These are phyloP conservation scores for Cephus nigrinus DNA, from an alignment of 2,888 invertebrate species.

Conservation along the genomic window DNA sequence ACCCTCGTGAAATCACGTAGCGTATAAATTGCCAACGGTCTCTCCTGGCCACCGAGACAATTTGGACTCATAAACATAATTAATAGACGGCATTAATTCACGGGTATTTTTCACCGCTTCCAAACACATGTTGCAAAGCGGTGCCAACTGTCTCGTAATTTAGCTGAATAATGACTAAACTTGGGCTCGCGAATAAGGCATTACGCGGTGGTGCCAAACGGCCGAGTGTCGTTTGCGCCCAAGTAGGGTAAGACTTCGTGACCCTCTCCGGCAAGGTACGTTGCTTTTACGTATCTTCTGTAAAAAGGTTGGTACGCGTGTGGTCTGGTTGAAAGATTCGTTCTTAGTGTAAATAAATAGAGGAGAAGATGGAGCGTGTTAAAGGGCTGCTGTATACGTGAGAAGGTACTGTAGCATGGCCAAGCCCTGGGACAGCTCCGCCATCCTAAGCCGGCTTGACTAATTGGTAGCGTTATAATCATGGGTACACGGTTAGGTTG, in stretches of 20 bases:
- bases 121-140: constrained; percentile 54
- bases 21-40: constrained; percentile 43
- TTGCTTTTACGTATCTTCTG: too few species aligned
- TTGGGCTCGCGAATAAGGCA: constrained; percentile 43
- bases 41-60: constrained; percentile 46
- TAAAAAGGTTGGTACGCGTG: too few species aligned
- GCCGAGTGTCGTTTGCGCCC: too few species aligned
- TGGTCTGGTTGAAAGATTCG: too few species aligned
- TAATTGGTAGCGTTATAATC: constrained; percentile 67
- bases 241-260: too few species aligned
- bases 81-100: constrained; percentile 62
- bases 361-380: too few species aligned
- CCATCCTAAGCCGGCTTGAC: constrained; percentile 66
- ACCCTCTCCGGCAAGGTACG: too few species aligned
- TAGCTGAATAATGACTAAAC: constrained; percentile 65
- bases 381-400: too few species aligned
- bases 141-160: constrained; percentile 62
- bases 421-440: constrained; percentile 43
- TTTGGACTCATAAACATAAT: constrained; percentile 64
- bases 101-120: constrained; percentile 55
- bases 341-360: too few species aligned
- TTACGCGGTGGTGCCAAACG: constrained; percentile 22
- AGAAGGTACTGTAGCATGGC: too few species aligned
- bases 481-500: constrained; percentile 66
- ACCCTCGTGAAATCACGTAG: too few species aligned